phyloP scores from a whole-genome alignment of 2,888 invertebrate genomes.

The Tricholauxania praeusta region DNA sequence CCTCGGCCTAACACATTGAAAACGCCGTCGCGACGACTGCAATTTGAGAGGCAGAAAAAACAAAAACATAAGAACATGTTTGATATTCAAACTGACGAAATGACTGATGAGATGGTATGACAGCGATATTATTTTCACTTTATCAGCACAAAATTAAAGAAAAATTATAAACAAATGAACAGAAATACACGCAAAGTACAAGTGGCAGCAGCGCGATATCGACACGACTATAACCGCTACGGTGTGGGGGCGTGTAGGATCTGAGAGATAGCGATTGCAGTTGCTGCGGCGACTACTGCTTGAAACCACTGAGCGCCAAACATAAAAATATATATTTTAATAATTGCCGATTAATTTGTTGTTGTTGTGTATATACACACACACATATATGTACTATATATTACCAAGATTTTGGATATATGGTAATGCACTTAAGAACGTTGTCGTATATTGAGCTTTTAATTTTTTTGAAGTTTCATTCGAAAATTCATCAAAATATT shows the following conservation, averaged over 20 bases:
- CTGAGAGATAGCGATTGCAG: not conserved
- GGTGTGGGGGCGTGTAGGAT: not conserved
- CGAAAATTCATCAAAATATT: not conserved
- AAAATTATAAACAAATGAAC: conserved; percentile 31
- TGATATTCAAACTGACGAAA: not conserved
- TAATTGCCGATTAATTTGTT: not conserved
- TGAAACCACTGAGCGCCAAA: not conserved
- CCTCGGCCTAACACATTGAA: conserved; percentile 20
- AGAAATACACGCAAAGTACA: not conserved
- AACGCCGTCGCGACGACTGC: not conserved
- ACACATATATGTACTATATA: conserved; percentile 2
- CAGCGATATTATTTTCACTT: conserved; percentile 7
- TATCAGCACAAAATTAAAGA: conserved; percentile 14
- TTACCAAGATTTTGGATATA: not conserved
- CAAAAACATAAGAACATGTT: not conserved
- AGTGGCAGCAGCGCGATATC: not conserved
- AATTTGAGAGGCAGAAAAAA: conserved; percentile 6
- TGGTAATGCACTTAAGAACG: too few species aligned
- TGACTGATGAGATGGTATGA: too few species aligned
- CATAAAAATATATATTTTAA: conserved; percentile 6
- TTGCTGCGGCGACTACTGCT: not conserved
- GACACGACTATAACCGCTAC: not conserved
- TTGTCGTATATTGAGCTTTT: too few species aligned
- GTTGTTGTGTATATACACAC: conserved; percentile 12
- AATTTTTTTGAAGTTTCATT: not conserved